Evolutionary conservation across 2,888 invertebrate genomes (phyloP).

Genomic region (Nematopogon swammerdamellus): DNA sequence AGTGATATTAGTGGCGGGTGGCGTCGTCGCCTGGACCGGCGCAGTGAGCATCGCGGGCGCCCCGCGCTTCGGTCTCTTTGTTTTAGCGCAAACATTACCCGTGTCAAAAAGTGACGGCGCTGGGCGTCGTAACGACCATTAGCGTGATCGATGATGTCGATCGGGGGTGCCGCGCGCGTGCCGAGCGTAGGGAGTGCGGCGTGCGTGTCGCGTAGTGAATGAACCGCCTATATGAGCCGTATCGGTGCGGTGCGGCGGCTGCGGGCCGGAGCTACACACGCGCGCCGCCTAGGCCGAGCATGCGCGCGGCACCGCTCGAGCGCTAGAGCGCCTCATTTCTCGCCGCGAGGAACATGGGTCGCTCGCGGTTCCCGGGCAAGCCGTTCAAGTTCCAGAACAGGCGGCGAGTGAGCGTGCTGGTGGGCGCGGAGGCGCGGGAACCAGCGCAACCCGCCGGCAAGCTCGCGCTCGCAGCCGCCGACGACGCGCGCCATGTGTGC

Average conservation of each 20-base stretch:
- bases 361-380: constrained; percentile 85
- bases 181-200: neutral
- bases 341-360: constrained; percentile 59
- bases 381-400: constrained; percentile 83
- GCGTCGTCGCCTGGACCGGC: neutral
- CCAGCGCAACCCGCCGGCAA: constrained; percentile 18
- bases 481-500: constrained; percentile 27
- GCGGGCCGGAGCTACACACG: constrained; percentile 49
- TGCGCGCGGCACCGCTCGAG: neutral
- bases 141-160: constrained; percentile 50
- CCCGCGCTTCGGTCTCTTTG: neutral
- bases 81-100: neutral
- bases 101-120: constrained; percentile 28
- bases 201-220: neutral
- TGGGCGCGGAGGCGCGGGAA: constrained; percentile 56
- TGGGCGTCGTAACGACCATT: constrained; percentile 44
- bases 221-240: constrained; percentile 34
- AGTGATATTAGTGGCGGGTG: neutral
- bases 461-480: constrained; percentile 29
- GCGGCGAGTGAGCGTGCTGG: constrained; percentile 79
- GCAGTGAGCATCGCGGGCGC: neutral
- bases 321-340: neutral
- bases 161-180: neutral
- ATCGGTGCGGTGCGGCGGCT: constrained; percentile 44
- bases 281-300: constrained; percentile 24